These are phyloP conservation scores for Muntiacus muntjak DNA, from an alignment of 2,113 vertebrate species.

Conservation along the genomic window DNA sequence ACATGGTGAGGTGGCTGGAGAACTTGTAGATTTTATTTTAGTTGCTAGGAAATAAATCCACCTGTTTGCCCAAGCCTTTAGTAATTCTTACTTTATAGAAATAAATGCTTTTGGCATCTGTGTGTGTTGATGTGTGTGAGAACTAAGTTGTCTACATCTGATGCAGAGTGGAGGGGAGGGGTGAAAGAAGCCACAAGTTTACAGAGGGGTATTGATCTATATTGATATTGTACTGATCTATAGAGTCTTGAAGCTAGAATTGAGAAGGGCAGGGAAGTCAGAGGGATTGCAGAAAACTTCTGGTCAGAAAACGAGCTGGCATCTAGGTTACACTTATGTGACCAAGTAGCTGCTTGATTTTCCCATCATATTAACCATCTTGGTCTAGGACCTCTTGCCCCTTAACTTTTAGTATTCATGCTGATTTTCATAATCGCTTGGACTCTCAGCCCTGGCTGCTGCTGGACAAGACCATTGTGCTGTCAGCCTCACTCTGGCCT, in stretches of 20 bases:
- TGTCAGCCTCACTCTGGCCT: background rate
- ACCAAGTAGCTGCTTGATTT: background rate
- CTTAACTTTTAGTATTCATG: background rate
- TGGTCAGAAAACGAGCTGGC: background rate
- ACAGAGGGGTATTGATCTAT: background rate
- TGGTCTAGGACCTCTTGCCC: background rate
- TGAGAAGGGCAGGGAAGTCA: background rate
- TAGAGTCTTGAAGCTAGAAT: background rate
- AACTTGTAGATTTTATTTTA: background rate
- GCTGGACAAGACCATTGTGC: background rate
- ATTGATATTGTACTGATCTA: background rate
- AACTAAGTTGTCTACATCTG: background rate
- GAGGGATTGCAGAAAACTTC: background rate
- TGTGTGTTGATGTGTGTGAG: background rate
- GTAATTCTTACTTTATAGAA: background rate
- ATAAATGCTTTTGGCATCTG: background rate
- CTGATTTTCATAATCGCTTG: background rate
- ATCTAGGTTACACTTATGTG: background rate
- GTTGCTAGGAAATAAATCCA: background rate
- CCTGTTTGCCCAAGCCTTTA: background rate
- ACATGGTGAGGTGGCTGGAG: background rate
- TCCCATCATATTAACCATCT: background rate
- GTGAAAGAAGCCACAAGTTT: background rate
- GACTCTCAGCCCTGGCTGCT: background rate
- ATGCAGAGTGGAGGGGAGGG: background rate